Evolutionary conservation across 2,797 vertebrate genomes (phyloP).

Genomic region (Mormyrops attenuatus): DNA sequence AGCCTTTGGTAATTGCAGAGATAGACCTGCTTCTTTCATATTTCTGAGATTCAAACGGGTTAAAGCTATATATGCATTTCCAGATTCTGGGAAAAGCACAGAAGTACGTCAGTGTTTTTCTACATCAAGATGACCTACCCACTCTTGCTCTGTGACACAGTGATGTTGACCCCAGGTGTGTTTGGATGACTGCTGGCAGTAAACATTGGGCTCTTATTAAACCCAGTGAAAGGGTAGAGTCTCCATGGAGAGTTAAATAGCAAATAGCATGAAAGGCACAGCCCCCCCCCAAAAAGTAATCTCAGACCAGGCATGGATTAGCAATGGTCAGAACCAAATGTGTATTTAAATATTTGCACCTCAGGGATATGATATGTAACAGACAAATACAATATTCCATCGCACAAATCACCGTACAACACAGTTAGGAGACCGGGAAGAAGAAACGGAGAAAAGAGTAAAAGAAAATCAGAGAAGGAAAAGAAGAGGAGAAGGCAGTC

Average conservation of each 20-base stretch:
- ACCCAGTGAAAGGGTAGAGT: not conserved
- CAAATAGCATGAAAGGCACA: not conserved
- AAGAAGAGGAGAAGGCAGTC: conserved; percentile 57
- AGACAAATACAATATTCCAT: conserved; percentile 76
- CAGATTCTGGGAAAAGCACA: not conserved
- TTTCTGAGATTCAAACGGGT: not conserved
- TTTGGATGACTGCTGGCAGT: not conserved
- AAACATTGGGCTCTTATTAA: not conserved
- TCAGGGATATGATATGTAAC: conserved; percentile 80
- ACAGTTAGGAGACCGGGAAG: conserved; percentile 67
- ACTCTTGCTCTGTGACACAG: not conserved
- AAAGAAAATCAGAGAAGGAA: conserved; percentile 41
- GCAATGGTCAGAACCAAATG: conserved; percentile 79
- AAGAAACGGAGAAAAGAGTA: conserved; percentile 32
- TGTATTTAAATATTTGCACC: conserved; percentile 84
- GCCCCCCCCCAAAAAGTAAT: conserved; percentile 42
- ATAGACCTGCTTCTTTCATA: not conserved
- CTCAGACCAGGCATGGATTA: conserved; percentile 52
- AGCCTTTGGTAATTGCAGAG: not conserved
- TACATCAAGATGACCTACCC: not conserved
- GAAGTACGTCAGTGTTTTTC: not conserved
- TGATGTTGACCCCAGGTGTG: not conserved
- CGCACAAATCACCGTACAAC: conserved; percentile 79
- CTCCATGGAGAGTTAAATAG: not conserved
- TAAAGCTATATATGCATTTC: not conserved